phyloP scores from a whole-genome alignment of 1,140 invertebrate genomes.

The Brachionus rotundiformis region DNA sequence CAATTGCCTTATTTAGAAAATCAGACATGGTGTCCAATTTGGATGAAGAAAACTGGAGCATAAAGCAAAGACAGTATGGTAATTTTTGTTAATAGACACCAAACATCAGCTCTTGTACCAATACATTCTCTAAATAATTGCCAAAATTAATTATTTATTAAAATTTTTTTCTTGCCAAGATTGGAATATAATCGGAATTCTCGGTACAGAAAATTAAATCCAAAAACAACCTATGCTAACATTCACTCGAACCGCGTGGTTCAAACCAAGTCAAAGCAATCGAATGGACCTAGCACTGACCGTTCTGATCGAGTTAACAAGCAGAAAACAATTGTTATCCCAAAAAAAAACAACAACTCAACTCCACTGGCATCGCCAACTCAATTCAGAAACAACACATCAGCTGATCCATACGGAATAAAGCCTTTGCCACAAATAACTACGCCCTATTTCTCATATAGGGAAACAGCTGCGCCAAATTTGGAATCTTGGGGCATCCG shows the following conservation, averaged over 20 bases:
- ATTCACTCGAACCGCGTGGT: constrained; percentile 4
- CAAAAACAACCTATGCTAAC: constrained; percentile 29
- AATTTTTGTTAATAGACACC: background rate
- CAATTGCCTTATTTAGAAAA: too few species aligned
- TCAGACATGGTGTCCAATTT: constrained; percentile 27
- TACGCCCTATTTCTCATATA: constrained; percentile 18
- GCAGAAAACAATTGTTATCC: constrained; percentile 23
- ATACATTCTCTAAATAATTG: too few species aligned
- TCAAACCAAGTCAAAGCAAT: background rate
- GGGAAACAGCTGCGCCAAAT: background rate
- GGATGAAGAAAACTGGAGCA: constrained; percentile 15
- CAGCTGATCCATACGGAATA: constrained; percentile 34
- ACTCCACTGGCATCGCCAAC: constrained; percentile 25
- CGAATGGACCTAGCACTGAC: background rate
- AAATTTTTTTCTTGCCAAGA: background rate
- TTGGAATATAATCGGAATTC: constrained; percentile 24
- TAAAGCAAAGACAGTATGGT: constrained; percentile 18
- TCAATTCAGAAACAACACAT: constrained; percentile 33
- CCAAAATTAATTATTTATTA: background rate
- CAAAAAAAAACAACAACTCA: background rate
- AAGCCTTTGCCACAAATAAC: constrained; percentile 40
- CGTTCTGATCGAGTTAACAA: background rate
- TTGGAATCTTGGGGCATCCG: constrained; percentile 43
- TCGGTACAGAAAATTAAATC: constrained; percentile 21
- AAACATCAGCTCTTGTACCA: too few species aligned